Conservation (phyloP, 2,888 invertebrate species). For the Heliconius aoede region DNA sequence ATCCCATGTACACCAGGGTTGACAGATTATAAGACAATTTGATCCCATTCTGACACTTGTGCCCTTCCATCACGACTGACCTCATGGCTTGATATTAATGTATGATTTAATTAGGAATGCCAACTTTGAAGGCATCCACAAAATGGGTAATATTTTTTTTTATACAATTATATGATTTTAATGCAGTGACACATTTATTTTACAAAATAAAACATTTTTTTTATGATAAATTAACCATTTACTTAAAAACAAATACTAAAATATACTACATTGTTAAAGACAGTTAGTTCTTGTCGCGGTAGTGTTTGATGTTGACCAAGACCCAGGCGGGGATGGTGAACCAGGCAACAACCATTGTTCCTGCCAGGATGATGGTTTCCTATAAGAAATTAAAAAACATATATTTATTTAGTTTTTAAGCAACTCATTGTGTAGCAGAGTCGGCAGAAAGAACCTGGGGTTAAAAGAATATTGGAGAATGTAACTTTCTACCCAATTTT, state of each 20-base stretch:
- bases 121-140: no score
- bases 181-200: no score
- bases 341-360: slow-evolving; percentile 70
- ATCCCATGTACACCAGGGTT: no score
- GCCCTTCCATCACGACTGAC: neutral
- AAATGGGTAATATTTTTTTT: no score
- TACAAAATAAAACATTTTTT: slow-evolving; percentile 33
- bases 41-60: neutral
- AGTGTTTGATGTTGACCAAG: slow-evolving; percentile 72
- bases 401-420: neutral
- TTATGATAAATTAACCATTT: slow-evolving; percentile 44
- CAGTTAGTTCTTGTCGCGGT: slow-evolving; percentile 64
- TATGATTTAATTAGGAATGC: neutral
- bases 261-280: slow-evolving; percentile 34
- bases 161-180: no score
- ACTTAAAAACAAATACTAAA: slow-evolving; percentile 38
- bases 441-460: neutral
- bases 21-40: no score
- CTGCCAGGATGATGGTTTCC: slow-evolving; percentile 65
- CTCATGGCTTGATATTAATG: neutral
- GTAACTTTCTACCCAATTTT: no score
- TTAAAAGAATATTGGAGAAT: neutral
- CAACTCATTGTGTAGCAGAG: no score
- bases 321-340: slow-evolving; percentile 69
- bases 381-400: slow-evolving; percentile 53